Percentiles rank a stretch among this genome's conserved stretches.
phyloP scores from a whole-genome alignment of 2,113 vertebrate genomes.

The Mastomys coucha region DNA sequence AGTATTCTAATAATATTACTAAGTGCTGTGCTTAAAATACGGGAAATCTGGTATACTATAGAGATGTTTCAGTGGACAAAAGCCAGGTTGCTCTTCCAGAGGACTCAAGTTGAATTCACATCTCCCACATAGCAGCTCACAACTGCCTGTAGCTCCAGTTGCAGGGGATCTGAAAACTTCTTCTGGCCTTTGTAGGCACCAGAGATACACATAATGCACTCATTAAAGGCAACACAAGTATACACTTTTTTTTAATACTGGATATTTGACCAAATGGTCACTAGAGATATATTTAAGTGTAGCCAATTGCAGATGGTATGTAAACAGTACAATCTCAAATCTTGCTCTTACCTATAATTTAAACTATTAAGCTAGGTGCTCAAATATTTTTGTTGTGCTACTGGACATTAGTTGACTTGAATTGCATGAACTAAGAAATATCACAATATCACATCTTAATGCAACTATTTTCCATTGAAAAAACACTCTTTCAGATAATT shows the following conservation, averaged over 20 bases:
- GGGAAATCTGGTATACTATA: neutral
- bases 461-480: conserved; percentile 34
- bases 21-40: neutral
- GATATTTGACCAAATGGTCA: neutral
- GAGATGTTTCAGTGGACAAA: neutral
- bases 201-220: neutral
- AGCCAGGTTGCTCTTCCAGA: neutral
- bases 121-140: neutral
- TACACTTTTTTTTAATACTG: neutral
- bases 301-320: neutral
- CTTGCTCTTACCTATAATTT: conserved; percentile 11
- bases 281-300: neutral
- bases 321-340: neutral
- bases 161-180: neutral
- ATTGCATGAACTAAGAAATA: conserved; percentile 54
- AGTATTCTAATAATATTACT: neutral
- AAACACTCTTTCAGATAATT: conserved; percentile 24
- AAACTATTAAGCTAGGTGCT: conserved; percentile 35
- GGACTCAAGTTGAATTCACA: neutral
- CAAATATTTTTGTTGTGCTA: neutral
- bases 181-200: neutral
- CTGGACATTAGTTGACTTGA: conserved; percentile 25
- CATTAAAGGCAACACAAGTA: neutral
- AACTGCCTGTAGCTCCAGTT: neutral
- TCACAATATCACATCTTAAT: conserved; percentile 39